phyloP scores from a whole-genome alignment of 1,140 invertebrate genomes.

The Camponotus pennsylvanicus region DNA sequence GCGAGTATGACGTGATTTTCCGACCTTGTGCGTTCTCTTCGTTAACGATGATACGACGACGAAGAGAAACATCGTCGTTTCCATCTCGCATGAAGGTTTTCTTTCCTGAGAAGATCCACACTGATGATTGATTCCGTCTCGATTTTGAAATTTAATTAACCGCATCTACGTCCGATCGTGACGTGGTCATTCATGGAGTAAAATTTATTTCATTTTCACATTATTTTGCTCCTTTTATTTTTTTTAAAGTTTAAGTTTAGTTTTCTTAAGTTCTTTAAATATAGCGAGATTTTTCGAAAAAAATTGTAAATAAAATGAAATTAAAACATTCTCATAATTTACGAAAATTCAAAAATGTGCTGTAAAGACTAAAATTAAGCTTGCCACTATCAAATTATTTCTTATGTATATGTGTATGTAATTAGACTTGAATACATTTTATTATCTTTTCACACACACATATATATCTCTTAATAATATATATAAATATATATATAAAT shows the following conservation, averaged over 20 bases:
- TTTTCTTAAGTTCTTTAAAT: neutral
- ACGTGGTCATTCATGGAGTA: neutral
- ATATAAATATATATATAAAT: neutral
- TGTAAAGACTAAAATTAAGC: neutral
- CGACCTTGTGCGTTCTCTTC: slow-evolving; percentile 5
- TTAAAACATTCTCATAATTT: neutral
- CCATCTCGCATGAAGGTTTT: slow-evolving; percentile 17
- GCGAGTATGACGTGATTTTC: slow-evolving; percentile 5
- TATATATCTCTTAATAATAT: neutral
- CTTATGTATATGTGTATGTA: neutral
- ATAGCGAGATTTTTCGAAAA: slow-evolving; percentile 1
- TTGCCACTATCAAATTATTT: slow-evolving; percentile 2
- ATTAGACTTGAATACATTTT: neutral
- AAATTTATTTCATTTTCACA: neutral
- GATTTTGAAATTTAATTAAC: neutral
- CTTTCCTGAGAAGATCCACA: neutral
- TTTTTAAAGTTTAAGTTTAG: neutral
- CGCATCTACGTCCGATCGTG: slow-evolving; percentile 5
- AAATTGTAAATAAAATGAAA: slow-evolving; percentile 12
- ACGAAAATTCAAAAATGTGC: neutral
- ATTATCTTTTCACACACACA: neutral
- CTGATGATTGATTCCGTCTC: slow-evolving; percentile 10
- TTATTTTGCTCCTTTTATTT: neutral
- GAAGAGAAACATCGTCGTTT: neutral
- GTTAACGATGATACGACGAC: neutral